Percentiles rank a stretch among this genome's conserved stretches.
Evolutionary conservation across 2,888 invertebrate species (phyloP).

Genomic region (Cantharis flavilabris): DNA sequence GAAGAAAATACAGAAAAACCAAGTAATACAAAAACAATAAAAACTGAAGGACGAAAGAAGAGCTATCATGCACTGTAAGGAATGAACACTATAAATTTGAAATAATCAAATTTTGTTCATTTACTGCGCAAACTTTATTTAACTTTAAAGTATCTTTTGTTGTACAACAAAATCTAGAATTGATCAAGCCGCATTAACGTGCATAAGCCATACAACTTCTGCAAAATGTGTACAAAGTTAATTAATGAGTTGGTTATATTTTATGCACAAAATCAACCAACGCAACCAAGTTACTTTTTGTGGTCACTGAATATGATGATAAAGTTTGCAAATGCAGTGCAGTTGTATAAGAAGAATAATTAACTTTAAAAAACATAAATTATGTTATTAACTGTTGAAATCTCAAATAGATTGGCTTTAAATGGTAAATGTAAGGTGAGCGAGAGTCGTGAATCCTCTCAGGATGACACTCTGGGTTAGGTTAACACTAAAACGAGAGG

Average conservation of each 20-base stretch:
- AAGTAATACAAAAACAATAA: too few species aligned
- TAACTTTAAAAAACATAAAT: too few species aligned
- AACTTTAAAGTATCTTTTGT: not conserved
- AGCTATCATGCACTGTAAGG: not conserved
- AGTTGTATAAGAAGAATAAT: not conserved
- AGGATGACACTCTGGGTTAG: too few species aligned
- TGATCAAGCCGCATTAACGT: conserved; percentile 7
- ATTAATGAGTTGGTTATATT: conserved; percentile 10
- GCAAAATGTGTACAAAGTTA: conserved; percentile 6
- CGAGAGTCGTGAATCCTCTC: too few species aligned
- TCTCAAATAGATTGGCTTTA: too few species aligned
- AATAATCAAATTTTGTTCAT: not conserved
- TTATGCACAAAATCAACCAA: not conserved
- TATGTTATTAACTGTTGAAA: too few species aligned
- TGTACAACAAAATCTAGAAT: not conserved
- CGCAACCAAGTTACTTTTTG: not conserved
- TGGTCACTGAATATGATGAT: not conserved
- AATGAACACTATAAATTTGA: not conserved
- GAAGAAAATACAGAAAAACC: too few species aligned
- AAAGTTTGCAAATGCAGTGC: not conserved
- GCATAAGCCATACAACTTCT: not conserved
- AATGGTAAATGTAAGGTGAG: too few species aligned
- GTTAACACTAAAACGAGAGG: too few species aligned
- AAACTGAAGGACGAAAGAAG: not conserved
- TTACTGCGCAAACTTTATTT: not conserved